Conservation (phyloP, 2,888 invertebrate genomes). For the Trimorus sp. region DNA sequence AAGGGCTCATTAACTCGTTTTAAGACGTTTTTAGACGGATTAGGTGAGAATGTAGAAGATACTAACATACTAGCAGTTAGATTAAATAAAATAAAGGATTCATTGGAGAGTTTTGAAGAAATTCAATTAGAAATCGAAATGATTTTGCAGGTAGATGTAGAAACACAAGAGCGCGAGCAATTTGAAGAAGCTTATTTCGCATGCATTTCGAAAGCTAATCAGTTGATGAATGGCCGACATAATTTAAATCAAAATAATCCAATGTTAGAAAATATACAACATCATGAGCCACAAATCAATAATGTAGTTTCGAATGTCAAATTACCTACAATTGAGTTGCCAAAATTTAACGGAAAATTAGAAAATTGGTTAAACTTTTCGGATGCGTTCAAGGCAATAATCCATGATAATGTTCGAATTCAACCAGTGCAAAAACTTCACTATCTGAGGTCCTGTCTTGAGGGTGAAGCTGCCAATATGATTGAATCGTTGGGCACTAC, state of each 20-base stretch:
- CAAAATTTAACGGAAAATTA: slow-evolving; percentile 15
- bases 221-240: no score
- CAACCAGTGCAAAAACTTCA: slow-evolving; percentile 57
- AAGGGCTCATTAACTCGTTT: no score
- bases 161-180: background rate
- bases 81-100: background rate
- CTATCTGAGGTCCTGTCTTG: slow-evolving; percentile 32
- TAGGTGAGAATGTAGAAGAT: background rate
- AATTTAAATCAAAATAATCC: no score
- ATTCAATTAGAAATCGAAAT: background rate
- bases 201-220: background rate
- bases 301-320: slow-evolving; percentile 2
- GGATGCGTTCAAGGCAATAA: slow-evolving; percentile 52
- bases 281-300: background rate
- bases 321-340: slow-evolving; percentile 3
- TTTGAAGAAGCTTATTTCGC: background rate
- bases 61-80: background rate
- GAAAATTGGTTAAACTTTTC: slow-evolving; percentile 32
- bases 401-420: slow-evolving; percentile 49
- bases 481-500: slow-evolving; percentile 41
- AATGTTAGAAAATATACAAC: no score
- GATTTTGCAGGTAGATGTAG: background rate
- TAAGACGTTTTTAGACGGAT: background rate
- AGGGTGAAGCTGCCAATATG: slow-evolving; percentile 25
- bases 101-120: background rate